Evolutionary conservation across 2,113 vertebrate genomes (phyloP).

Genomic region (Brevimyrus niger): DNA sequence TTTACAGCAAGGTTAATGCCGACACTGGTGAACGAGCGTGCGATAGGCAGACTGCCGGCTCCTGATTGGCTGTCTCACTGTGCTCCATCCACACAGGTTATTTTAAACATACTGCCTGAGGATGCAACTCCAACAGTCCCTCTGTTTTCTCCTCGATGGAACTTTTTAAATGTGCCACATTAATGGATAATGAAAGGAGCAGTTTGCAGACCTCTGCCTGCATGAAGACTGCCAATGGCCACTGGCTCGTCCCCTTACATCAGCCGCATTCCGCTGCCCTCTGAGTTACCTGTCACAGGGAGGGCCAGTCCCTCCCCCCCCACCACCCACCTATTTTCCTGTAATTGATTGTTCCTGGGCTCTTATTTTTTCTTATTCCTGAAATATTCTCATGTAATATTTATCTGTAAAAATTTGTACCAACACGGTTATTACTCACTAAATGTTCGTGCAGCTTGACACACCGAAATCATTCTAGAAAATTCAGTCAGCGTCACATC

Average conservation of each 20-base stretch:
- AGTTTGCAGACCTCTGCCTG: neutral
- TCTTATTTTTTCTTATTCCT: slow-evolving; percentile 27
- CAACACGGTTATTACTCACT: slow-evolving; percentile 14
- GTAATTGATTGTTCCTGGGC: slow-evolving; percentile 10
- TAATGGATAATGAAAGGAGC: neutral
- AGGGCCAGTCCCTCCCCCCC: too few species aligned
- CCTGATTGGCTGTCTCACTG: neutral
- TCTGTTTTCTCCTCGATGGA: neutral
- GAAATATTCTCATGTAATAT: slow-evolving; percentile 35
- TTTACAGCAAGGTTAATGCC: neutral
- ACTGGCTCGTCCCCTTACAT: neutral
- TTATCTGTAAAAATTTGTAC: slow-evolving; percentile 31
- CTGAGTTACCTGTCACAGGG: neutral
- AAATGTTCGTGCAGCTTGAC: neutral
- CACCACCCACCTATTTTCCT: neutral
- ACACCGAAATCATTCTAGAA: neutral
- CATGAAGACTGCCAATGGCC: neutral
- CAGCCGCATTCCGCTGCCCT: neutral
- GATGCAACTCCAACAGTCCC: slow-evolving; percentile 15
- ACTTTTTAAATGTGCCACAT: neutral
- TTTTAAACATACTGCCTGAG: slow-evolving; percentile 52
- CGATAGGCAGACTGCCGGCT: neutral
- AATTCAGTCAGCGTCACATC: neutral
- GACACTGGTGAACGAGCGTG: neutral
- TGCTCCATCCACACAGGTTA: neutral